Evolutionary conservation across 2,888 invertebrate species (phyloP).

Genomic region (Euspilapteryx auroguttella): DNA sequence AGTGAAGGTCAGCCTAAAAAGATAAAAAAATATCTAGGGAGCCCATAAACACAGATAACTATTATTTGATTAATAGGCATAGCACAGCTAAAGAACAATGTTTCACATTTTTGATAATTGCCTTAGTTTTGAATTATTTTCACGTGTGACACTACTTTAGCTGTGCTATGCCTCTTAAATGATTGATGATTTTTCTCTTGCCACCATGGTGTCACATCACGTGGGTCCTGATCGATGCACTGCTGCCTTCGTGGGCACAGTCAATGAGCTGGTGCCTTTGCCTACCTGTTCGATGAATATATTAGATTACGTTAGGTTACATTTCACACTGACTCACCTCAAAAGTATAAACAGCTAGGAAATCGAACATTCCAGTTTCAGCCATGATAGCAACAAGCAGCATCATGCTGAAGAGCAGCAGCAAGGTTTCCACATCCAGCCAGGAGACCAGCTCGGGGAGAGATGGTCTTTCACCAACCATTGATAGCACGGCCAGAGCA

Average conservation of each 20-base stretch:
- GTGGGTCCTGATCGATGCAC: neutral
- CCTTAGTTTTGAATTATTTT: too few relatives aligned
- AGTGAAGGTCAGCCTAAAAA: too few relatives aligned
- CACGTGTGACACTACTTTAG: neutral
- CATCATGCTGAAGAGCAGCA: conserved; percentile 90
- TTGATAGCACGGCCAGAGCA: conserved; percentile 72
- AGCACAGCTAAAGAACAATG: too few relatives aligned
- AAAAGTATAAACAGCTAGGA: conserved; percentile 76
- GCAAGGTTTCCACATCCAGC: conserved; percentile 81
- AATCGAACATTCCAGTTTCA: conserved; percentile 88
- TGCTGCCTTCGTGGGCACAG: too few relatives aligned
- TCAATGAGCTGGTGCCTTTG: neutral
- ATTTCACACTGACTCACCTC: conserved; percentile 49
- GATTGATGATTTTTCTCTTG: neutral
- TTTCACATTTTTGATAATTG: too few relatives aligned
- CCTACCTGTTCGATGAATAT: neutral
- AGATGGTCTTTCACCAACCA: conserved; percentile 74
- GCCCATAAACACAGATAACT: too few relatives aligned
- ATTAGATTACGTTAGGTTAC: neutral
- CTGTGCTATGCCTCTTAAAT: neutral
- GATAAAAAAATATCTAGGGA: too few relatives aligned
- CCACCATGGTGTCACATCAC: neutral
- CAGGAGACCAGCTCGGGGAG: conserved; percentile 77
- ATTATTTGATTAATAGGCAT: too few relatives aligned
- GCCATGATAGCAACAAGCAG: conserved; percentile 81